Percentiles rank a stretch among this genome's conserved stretches.
Conservation (phyloP, 2,113 vertebrate genomes). For the Urocitellus parryii region DNA sequence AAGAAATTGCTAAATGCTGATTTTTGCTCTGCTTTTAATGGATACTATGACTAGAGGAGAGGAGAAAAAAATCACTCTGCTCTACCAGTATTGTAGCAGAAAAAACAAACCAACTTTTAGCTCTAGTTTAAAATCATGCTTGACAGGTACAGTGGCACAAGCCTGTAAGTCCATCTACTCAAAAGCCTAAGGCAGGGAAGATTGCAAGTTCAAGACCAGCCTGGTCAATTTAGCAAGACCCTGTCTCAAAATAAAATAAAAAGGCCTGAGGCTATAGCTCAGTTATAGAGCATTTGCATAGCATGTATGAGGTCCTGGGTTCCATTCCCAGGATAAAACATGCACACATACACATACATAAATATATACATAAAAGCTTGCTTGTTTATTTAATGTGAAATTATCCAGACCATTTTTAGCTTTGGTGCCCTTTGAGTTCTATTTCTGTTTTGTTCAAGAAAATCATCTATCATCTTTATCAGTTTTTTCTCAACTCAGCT, state of each 20-base stretch:
- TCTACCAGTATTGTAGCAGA: neutral
- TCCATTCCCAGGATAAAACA: too few species aligned
- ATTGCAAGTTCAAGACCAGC: too few species aligned
- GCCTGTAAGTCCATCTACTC: too few species aligned
- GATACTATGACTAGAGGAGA: neutral
- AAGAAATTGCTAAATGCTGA: neutral
- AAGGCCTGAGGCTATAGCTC: too few species aligned
- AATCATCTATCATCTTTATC: constrained; percentile 29
- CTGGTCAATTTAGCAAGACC: too few species aligned
- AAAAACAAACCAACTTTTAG: neutral
- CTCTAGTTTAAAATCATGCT: neutral
- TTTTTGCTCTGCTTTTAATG: neutral
- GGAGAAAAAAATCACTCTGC: neutral
- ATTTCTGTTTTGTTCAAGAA: constrained; percentile 55
- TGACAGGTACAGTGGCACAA: too few species aligned
- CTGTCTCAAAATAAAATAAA: too few species aligned
- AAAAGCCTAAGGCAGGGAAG: too few species aligned
- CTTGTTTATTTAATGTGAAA: constrained; percentile 30
- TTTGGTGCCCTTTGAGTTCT: neutral
- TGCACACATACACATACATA: too few species aligned
- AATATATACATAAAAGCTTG: neutral
- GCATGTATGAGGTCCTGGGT: too few species aligned
- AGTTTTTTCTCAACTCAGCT: constrained; percentile 62
- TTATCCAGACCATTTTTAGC: neutral
- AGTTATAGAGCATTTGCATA: too few species aligned